These are phyloP conservation scores for Zaprionus nigranus DNA, from an alignment of 1,140 invertebrate genomes.

Conservation along the genomic window DNA sequence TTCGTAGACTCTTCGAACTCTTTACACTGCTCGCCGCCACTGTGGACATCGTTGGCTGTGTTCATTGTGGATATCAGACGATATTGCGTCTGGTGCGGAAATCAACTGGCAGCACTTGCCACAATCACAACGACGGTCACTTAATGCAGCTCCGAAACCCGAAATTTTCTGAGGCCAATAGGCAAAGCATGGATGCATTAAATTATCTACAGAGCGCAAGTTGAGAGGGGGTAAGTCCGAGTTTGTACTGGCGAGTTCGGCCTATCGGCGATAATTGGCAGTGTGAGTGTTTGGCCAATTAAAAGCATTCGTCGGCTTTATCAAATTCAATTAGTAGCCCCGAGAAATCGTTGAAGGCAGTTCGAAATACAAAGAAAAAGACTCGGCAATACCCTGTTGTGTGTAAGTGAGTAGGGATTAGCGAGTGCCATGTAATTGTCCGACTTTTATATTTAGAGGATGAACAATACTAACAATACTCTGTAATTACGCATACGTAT, in stretches of 20 bases:
- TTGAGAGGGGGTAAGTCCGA: neutral
- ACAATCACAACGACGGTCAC: slow-evolving; percentile 39
- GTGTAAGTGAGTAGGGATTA: neutral
- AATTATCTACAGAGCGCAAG: slow-evolving; percentile 17
- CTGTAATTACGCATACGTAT: too few species aligned
- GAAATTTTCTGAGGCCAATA: slow-evolving; percentile 40
- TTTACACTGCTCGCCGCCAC: neutral
- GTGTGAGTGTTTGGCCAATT: slow-evolving; percentile 62
- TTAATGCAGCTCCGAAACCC: slow-evolving; percentile 31
- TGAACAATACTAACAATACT: too few species aligned
- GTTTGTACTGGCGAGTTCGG: neutral
- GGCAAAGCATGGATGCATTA: slow-evolving; percentile 25
- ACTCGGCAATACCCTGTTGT: slow-evolving; percentile 1
- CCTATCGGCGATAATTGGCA: slow-evolving; percentile 62
- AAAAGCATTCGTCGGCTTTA: slow-evolving; percentile 63
- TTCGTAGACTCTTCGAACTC: slow-evolving; percentile 1
- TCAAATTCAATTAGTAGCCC: slow-evolving; percentile 70
- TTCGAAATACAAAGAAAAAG: slow-evolving; percentile 5
- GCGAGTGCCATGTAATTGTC: neutral
- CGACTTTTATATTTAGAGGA: neutral
- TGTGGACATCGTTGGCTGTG: neutral
- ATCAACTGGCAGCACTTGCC: slow-evolving; percentile 42
- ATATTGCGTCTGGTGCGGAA: slow-evolving; percentile 28
- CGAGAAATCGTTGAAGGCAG: slow-evolving; percentile 27
- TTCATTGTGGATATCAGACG: slow-evolving; percentile 21